Percentiles rank a stretch among this genome's conserved stretches.
phyloP scores from a whole-genome alignment of 2,888 invertebrate genomes.

The Danaus chrysippus region DNA sequence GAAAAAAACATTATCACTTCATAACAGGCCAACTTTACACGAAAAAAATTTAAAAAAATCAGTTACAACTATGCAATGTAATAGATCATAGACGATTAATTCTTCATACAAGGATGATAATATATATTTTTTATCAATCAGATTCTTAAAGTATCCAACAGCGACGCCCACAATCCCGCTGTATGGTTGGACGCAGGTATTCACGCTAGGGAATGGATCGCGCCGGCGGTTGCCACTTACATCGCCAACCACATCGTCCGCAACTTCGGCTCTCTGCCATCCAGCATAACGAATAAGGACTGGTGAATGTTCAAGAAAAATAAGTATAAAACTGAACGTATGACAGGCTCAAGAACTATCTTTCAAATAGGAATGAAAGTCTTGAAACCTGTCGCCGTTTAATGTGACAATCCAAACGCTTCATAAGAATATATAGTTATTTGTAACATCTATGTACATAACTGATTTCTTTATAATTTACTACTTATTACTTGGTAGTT shows the following conservation, averaged over 20 bases:
- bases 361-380: too few species aligned
- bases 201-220: conserved; percentile 95
- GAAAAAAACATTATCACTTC: too few species aligned
- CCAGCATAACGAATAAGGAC: conserved; percentile 86
- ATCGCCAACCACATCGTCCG: conserved; percentile 85
- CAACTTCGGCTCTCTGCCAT: conserved; percentile 82
- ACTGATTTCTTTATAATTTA: too few species aligned
- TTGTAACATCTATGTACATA: too few species aligned
- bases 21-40: too few species aligned
- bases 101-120: neutral
- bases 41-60: too few species aligned
- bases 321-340: too few species aligned
- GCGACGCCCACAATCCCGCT: conserved; percentile 78
- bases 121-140: conserved; percentile 30
- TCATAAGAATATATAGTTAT: too few species aligned
- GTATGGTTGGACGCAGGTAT: conserved; percentile 91
- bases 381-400: too few species aligned
- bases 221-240: conserved; percentile 88
- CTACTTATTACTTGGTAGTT: too few species aligned
- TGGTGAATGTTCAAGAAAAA: conserved; percentile 73
- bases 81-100: neutral
- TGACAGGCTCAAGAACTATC: too few species aligned
- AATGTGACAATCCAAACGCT: too few species aligned
- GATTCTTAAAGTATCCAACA: conserved; percentile 83
- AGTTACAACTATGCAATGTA: neutral